Evolutionary conservation across 2,113 vertebrate genomes (phyloP), one percentile per base, ranked within the genome.

Genomic region (Odocoileus hemionus): DNA sequence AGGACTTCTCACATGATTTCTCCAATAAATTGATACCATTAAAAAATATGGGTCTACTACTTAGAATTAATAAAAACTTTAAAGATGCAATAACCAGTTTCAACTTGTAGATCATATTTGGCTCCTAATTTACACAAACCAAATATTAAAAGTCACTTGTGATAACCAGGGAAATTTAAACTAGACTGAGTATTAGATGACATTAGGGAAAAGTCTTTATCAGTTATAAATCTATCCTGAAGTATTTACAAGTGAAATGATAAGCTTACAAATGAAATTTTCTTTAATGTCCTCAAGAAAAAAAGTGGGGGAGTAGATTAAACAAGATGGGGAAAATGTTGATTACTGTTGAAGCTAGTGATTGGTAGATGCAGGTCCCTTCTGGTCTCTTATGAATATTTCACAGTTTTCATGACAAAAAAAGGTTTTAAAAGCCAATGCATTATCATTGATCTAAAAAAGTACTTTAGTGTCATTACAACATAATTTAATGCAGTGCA

Each of bases 251-350:
- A 45, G 39, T 78, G 25, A 82, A 95, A 79, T 33, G 19, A 8
- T 21, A 80, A 80, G 36, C 54, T 25, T 70, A 70, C 19, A 67
- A 6, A 67, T 95, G 86, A 96, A 91, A 89, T 50, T 91, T 94
- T 80, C 39, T 95, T 83, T 92, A 74, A 89, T 74, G 78, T 60
- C 89, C 61, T 96, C 61, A 86, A 80, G 83, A 85, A 95, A 96
- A 96, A 94, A 78, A 60, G 11, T 82, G 7, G 26, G 14, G 2
- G 5, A 91, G 26, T 57, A 17, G 7, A 78, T 83, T 58, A 94
- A 89, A 90, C 23, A 92, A 79, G 7, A 55, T 57, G 6, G 3
- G 7, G 2, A 96, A 92, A 94, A 95, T 55, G 50, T 52, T 85
- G 33, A 45, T 85, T 80, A 52, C 45, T 87, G 25, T 8, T 70